Evolutionary conservation across 2,113 vertebrate genomes (phyloP).

Genomic region (Noctilio leporinus): DNA sequence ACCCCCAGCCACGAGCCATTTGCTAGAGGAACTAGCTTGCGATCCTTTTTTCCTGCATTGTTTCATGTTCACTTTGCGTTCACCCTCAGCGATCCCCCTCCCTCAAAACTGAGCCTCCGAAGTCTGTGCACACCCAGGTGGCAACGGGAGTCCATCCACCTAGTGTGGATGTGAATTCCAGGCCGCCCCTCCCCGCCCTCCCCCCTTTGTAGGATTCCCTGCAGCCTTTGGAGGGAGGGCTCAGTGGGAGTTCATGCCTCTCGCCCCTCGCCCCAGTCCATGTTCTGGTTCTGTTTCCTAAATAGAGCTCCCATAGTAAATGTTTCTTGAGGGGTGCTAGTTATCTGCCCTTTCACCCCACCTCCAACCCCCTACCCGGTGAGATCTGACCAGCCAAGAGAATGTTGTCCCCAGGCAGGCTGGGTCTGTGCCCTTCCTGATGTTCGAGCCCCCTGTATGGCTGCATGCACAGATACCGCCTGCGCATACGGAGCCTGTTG

Average conservation of each 20-base stretch:
- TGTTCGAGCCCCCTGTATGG: background rate
- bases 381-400: background rate
- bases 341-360: background rate
- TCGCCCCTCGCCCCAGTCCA: background rate
- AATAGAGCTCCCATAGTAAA: background rate
- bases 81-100: background rate
- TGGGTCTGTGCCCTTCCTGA: background rate
- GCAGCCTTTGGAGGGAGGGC: background rate
- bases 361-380: background rate
- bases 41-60: background rate
- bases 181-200: background rate
- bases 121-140: background rate
- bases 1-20: background rate
- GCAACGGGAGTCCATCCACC: background rate
- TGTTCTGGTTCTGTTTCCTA: rapidly evolving
- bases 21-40: background rate
- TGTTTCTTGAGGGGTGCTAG: background rate
- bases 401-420: background rate
- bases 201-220: background rate
- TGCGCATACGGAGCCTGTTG: background rate
- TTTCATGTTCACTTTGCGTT: background rate
- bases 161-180: background rate
- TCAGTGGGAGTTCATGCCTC: background rate
- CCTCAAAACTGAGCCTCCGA: background rate
- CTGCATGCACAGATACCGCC: background rate